These are phyloP conservation scores for Trachelus troglodyta DNA, from an alignment of 2,888 invertebrate genomes.

Conservation along the genomic window DNA sequence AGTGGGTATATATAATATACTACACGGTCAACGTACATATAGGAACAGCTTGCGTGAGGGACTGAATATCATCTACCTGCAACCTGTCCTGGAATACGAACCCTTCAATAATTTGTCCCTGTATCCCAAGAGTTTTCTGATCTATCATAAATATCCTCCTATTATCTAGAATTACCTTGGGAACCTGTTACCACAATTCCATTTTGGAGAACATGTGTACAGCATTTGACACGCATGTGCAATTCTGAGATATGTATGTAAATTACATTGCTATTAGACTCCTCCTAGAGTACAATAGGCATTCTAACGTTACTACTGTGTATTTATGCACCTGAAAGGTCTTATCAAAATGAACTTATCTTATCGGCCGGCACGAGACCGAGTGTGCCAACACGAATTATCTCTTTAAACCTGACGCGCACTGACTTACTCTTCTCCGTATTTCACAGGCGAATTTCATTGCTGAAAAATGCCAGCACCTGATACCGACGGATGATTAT, in stretches of 20 bases:
- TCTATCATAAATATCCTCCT: background rate
- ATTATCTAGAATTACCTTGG: background rate
- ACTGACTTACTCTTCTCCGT: background rate
- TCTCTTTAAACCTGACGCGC: background rate
- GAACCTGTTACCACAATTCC: background rate
- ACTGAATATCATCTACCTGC: slow-evolving; percentile 9
- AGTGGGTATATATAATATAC: background rate
- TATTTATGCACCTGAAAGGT: slow-evolving; percentile 18
- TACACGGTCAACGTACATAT: background rate
- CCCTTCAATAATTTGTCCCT: background rate
- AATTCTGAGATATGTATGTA: background rate
- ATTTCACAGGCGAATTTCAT: background rate
- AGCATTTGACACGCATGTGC: background rate
- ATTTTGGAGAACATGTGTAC: background rate
- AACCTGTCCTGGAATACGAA: slow-evolving; percentile 13
- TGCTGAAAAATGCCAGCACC: background rate
- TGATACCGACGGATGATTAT: background rate
- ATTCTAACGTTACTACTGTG: background rate
- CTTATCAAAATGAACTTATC: slow-evolving; percentile 33
- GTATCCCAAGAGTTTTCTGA: background rate
- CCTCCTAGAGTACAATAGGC: background rate
- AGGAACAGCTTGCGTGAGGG: background rate
- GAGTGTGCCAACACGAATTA: slow-evolving; percentile 9
- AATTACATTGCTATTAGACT: background rate
- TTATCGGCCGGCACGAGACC: slow-evolving; percentile 30